Evolutionary conservation across 2,797 vertebrate genomes (phyloP).

Genomic region (Cossypha polioptera): DNA sequence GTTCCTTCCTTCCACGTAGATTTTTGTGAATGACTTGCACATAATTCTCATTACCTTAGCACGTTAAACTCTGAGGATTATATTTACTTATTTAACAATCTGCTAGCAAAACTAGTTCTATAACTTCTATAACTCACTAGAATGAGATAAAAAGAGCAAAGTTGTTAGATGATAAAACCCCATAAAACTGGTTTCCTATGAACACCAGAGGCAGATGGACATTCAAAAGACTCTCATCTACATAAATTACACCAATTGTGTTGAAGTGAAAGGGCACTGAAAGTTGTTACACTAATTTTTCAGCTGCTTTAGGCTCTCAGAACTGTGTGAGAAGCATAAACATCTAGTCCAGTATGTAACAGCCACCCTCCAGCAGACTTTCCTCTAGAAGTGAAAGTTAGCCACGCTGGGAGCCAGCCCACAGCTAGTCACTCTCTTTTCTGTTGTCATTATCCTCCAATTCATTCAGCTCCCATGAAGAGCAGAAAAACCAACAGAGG

Average conservation of each 20-base stretch:
- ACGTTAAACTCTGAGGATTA: background rate
- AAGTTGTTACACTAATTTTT: background rate
- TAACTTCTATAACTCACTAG: background rate
- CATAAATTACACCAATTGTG: background rate
- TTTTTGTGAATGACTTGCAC: background rate
- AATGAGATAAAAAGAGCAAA: background rate
- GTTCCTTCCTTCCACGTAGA: background rate
- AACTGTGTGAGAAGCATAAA: background rate
- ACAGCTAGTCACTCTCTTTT: background rate
- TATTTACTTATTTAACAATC: background rate
- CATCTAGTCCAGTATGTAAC: background rate
- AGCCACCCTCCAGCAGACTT: background rate
- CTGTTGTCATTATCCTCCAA: background rate
- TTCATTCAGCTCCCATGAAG: background rate
- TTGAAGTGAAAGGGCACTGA: background rate
- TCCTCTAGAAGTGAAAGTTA: background rate
- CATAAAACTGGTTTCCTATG: background rate
- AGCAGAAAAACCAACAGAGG: background rate
- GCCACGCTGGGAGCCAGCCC: background rate
- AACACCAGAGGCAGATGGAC: background rate
- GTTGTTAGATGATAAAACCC: background rate
- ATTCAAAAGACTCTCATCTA: background rate
- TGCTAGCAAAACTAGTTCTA: background rate
- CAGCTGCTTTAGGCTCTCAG: background rate
- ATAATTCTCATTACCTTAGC: background rate